A percentile compares a stretch with the other conserved stretches of the same genome.
These are phyloP conservation scores for Oasisia sp. DNA, from an alignment of 2,888 invertebrate genomes.

Conservation along the genomic window DNA sequence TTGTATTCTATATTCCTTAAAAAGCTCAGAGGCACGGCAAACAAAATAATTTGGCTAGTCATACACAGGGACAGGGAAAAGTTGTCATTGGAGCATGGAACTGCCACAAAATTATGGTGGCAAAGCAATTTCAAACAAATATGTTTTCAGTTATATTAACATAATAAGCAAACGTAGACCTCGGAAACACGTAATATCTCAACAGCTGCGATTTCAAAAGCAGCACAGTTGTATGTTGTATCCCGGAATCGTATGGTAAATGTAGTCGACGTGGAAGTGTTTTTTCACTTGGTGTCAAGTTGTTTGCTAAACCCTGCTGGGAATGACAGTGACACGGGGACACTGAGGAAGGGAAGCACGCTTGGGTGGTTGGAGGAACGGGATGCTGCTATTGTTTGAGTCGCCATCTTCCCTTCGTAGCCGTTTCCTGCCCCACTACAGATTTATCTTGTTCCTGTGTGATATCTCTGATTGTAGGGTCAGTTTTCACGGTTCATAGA, in stretches of 20 bases:
- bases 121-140: no score
- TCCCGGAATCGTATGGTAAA: background rate
- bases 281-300: background rate
- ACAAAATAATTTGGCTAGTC: no score
- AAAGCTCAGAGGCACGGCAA: no score
- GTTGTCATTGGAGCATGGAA: no score
- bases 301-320: background rate
- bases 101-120: no score
- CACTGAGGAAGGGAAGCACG: background rate
- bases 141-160: background rate
- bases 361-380: background rate
- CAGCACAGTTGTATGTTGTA: background rate
- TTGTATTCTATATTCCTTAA: no score
- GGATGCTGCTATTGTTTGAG: background rate
- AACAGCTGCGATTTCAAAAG: conserved; percentile 1
- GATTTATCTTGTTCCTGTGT: background rate
- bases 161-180: background rate
- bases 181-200: background rate
- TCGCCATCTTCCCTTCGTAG: background rate
- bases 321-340: background rate
- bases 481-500: background rate
- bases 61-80: no score
- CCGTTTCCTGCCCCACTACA: background rate
- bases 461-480: background rate
- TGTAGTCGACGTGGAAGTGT: background rate